These are phyloP conservation scores for Oenanthe melanoleuca DNA, from an alignment of 2,113 vertebrate genomes.

Conservation along the genomic window DNA sequence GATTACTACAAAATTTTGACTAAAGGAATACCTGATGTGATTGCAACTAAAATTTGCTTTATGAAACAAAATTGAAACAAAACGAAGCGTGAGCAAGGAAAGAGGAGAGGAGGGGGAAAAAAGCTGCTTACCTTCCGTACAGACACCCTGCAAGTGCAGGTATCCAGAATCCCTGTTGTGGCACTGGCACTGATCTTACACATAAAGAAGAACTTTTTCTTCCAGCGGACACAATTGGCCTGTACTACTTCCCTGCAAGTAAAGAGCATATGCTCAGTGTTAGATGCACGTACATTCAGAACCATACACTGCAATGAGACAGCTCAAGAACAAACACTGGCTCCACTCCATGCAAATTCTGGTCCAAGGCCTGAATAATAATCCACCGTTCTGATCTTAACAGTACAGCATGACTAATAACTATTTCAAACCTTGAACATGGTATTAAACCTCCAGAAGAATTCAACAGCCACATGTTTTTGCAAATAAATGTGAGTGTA, in stretches of 20 bases:
- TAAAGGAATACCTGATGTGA: not conserved
- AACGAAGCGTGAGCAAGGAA: not conserved
- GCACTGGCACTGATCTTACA: slow-evolving; percentile 94
- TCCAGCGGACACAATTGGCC: slow-evolving; percentile 92
- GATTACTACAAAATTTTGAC: not conserved
- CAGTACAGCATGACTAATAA: not conserved
- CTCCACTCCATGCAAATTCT: not conserved
- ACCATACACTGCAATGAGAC: not conserved
- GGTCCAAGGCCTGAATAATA: not conserved
- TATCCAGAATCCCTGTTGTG: slow-evolving; percentile 87
- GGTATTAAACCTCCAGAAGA: not conserved
- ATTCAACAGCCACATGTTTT: not conserved
- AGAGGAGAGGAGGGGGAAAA: not conserved
- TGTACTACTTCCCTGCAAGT: slow-evolving; percentile 86
- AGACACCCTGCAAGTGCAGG: slow-evolving; percentile 91
- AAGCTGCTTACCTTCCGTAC: slow-evolving; percentile 86
- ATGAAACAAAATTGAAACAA: not conserved
- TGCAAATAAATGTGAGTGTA: fast-evolving
- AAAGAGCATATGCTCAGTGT: not conserved
- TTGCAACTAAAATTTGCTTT: not conserved
- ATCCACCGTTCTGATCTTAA: not conserved
- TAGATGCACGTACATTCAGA: not conserved
- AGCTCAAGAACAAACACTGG: not conserved
- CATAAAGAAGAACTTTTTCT: slow-evolving; percentile 88
- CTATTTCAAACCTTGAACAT: not conserved